Base-by-base conservation (phyloP, 2,888 invertebrate genomes). In the Pseudococcus jackbeardsleyi region DNA sequence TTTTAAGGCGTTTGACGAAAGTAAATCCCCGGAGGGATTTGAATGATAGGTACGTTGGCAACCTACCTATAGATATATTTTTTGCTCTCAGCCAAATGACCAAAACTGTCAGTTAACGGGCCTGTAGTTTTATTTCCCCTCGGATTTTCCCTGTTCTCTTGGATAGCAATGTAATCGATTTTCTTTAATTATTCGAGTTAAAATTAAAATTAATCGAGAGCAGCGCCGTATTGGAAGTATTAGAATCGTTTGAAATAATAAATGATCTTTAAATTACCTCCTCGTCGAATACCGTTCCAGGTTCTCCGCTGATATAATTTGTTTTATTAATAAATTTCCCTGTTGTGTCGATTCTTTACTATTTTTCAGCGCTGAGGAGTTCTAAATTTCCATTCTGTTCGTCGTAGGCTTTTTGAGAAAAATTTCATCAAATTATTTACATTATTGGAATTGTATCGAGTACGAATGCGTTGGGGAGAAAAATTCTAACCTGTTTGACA, bases 191-290 rank as follows among this genome's bases (percentile, higher is more conserved):
- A 59, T 59, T 59, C 59, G 19, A 19, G 59, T 59, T 59, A 59
- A 59, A 59, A 59, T 59, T 59, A 59, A 54, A 54, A 59, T 59
- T 59, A 59, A 59, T 59, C 59, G 59, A 59, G 19, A 59, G n/a
- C 19, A 59, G 19, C n/a, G 7, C 19, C 59, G 59, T 59, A 59
- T 59, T 59, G 19, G 19, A 59, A 59, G 59, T 59, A 59, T 59
- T 59, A 19, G 59, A 59, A 59, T 59, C 59, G 59, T 59, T 59
- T 19, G 7, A 59, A 59, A 59, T 59, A 59, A 59, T 59, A 59
- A 59, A 59, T 59, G 59, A 59, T 19, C 9, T 59, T 59, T 59
- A 59, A 59, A 59, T 59, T 59, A 59, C 59, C 7, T 19, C 26
- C 26, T 33, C 26, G 59, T 59, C 59, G 59, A 33, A 33, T 59